Evolutionary conservation across 2,113 vertebrate genomes (phyloP), one percentile per base, ranked within the genome.

Genomic region (Cyanoderma ruficeps): DNA sequence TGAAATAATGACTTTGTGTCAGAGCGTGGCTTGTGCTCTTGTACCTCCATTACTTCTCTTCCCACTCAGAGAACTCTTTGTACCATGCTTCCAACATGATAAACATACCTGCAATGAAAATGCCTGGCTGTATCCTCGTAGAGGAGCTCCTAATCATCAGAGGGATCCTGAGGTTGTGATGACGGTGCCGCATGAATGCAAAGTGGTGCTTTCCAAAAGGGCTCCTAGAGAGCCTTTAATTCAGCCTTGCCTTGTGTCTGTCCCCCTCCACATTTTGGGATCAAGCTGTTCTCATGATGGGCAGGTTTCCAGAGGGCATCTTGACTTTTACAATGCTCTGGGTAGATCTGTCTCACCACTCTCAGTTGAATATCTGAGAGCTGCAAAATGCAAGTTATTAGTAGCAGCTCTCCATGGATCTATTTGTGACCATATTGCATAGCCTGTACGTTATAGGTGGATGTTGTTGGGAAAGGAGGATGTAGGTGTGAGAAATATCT

Each of bases 371-470:
- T 49, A 13, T 22, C 20, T 63, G 59, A 16, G 63, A 65, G 47
- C 46, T 71, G 56, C 44, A 46, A 46, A 78, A 65, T 12, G 11
- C 16, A 20, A 30, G 35, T 37, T 18, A 13, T 23, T n/a, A 80
- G 15, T 3, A n/a, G 44, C 7, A 49, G 56, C 33, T 86, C 72
- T 52, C n/a, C 41, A 0, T 17, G 74, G 49, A 30, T 50, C 74
- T 61, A 1, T 25, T 50, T 5, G n/a, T 69, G 78, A 6, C 17
- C 42, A 8, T 2, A 19, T 7, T 46, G 3, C 2, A 2, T 10
- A 20, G 20, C 8, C 27, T 10, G 5, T 13, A 7, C 0, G 0
- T 3, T 9, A 71, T 14, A 37, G 56, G 23, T 47, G 50, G 50
- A 12, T 1, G 1, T 59, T 1, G 1, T 22, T 16, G 8, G 67